A percentile compares a stretch with the other conserved stretches of the same genome.
Evolutionary conservation across 2,888 invertebrate species (phyloP).

Genomic region (Venustoraphidia nigricollis): DNA sequence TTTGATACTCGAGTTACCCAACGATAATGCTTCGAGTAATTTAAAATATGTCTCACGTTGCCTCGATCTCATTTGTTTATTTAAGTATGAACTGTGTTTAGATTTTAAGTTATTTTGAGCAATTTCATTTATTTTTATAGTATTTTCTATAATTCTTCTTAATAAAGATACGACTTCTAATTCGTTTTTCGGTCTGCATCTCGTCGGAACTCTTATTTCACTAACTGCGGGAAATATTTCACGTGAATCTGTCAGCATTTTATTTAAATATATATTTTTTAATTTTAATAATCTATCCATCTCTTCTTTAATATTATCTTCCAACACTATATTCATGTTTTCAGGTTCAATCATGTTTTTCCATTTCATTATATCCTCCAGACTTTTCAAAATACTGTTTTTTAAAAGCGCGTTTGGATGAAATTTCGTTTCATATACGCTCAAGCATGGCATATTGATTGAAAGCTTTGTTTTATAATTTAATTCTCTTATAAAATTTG

Average conservation of each 20-base stretch:
- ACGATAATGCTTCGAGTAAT: constrained; percentile 13
- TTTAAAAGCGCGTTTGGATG: constrained; percentile 7
- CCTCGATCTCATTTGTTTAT: constrained; percentile 17
- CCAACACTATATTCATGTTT: neutral
- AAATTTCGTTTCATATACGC: constrained; percentile 6
- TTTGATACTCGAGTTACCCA: neutral
- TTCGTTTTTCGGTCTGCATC: constrained; percentile 17
- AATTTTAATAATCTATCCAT: constrained; percentile 1
- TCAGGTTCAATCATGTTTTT: constrained; percentile 1
- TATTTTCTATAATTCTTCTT: constrained; percentile 15
- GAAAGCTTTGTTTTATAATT: neutral
- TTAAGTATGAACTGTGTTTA: constrained; percentile 13
- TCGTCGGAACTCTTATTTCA: constrained; percentile 5
- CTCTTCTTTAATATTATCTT: neutral
- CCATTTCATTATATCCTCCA: neutral
- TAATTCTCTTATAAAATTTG: neutral
- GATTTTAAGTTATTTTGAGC: constrained; percentile 14
- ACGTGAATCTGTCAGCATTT: too few species aligned
- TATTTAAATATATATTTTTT: neutral
- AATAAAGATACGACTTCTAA: constrained; percentile 16
- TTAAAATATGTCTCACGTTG: constrained; percentile 18
- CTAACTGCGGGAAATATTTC: too few species aligned
- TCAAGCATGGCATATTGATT: neutral
- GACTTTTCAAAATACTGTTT: constrained; percentile 3
- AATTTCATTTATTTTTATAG: constrained; percentile 14